Evolutionary conservation across 2,797 vertebrate genomes (phyloP).

Genomic region (Delichon dasypus): DNA sequence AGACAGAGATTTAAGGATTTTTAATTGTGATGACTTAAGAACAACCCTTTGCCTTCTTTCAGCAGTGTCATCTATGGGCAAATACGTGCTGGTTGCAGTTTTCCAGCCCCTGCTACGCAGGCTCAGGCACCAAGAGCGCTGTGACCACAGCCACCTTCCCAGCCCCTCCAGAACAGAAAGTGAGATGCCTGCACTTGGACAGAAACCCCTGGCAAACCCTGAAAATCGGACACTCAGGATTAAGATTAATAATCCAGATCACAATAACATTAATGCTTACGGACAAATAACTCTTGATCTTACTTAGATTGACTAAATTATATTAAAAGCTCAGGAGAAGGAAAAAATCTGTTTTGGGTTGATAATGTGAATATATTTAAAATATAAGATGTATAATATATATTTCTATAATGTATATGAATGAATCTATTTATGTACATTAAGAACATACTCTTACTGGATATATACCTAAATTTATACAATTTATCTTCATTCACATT

Average conservation of each 20-base stretch:
- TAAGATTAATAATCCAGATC: neutral
- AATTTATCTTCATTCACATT: neutral
- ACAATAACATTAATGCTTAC: neutral
- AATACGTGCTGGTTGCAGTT: neutral
- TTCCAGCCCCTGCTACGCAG: neutral
- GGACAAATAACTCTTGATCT: neutral
- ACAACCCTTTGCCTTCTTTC: neutral
- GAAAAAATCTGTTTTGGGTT: neutral
- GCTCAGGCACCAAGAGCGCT: neutral
- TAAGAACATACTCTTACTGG: neutral
- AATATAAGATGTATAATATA: neutral
- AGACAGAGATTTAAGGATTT: neutral
- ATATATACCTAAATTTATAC: neutral
- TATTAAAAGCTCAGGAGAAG: neutral
- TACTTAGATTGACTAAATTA: neutral
- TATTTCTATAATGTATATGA: neutral
- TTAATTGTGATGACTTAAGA: neutral
- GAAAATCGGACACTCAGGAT: neutral
- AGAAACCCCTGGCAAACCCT: neutral
- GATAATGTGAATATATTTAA: neutral
- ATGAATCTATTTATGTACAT: neutral
- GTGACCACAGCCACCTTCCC: neutral
- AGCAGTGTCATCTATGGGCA: neutral
- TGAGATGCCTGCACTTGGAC: neutral
- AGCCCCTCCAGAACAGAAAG: neutral